Evolutionary conservation across 2,888 invertebrate species (phyloP).

Genomic region (Morinoia aosen): DNA sequence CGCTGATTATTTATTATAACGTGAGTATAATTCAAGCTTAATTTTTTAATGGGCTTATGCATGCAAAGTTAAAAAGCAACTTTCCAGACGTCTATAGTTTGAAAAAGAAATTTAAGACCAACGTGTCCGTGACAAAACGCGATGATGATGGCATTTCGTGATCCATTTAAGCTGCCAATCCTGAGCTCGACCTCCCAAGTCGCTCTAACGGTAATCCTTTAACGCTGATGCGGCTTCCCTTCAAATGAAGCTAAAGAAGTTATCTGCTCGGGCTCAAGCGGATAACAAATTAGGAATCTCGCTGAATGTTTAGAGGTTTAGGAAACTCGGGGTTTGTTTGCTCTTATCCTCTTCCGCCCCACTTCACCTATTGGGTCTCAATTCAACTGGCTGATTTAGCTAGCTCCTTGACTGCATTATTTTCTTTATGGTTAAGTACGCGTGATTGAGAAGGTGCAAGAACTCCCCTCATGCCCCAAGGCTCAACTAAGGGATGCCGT

Average conservation of each 20-base stretch:
- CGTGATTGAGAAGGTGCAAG: background rate
- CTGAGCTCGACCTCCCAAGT: background rate
- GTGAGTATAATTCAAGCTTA: background rate
- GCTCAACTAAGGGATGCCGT: background rate
- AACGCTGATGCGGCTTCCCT: background rate
- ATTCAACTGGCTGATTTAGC: background rate
- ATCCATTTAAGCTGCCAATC: background rate
- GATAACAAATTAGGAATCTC: background rate
- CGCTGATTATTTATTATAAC: too few relatives aligned
- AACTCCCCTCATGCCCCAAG: background rate
- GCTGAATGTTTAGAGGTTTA: background rate
- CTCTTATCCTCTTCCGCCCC: background rate
- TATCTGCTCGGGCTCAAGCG: background rate
- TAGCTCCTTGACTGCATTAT: background rate
- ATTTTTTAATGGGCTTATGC: background rate
- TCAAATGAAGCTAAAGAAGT: slow-evolving; percentile 17
- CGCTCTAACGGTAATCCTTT: background rate
- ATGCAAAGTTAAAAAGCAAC: background rate
- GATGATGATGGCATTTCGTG: background rate
- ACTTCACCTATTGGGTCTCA: slow-evolving; percentile 10
- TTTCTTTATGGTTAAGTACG: background rate
- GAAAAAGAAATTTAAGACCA: background rate
- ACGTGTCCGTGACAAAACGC: background rate
- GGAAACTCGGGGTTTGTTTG: background rate
- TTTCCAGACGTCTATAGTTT: background rate